Evolutionary conservation across 2,113 vertebrate genomes (phyloP).

Genomic region (Cisticola juncidis): DNA sequence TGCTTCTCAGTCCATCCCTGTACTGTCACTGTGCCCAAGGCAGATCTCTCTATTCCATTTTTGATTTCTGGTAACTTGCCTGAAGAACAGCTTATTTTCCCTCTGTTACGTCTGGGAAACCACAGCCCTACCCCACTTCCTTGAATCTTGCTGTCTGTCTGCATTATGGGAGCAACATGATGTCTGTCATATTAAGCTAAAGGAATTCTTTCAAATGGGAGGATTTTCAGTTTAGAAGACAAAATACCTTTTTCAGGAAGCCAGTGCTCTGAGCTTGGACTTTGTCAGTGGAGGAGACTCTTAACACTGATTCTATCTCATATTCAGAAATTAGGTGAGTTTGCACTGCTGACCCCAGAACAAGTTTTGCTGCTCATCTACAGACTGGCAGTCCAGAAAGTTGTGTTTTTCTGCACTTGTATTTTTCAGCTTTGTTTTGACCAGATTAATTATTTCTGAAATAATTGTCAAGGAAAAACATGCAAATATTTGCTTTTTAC

Average conservation of each 20-base stretch:
- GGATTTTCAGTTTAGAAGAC: background rate
- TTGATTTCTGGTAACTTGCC: background rate
- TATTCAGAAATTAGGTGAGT: background rate
- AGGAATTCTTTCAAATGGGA: background rate
- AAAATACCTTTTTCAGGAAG: background rate
- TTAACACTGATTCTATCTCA: background rate
- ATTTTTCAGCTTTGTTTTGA: background rate
- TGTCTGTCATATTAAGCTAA: background rate
- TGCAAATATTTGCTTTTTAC: background rate
- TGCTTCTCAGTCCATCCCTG: background rate
- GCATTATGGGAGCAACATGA: rapidly evolving
- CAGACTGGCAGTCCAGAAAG: background rate
- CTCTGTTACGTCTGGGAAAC: background rate
- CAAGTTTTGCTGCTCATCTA: background rate
- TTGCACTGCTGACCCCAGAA: background rate
- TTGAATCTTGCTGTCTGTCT: background rate
- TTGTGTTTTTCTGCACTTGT: background rate
- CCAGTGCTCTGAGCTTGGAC: background rate
- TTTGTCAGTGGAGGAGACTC: background rate
- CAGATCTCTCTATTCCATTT: background rate
- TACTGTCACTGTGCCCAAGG: background rate
- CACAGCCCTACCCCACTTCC: background rate
- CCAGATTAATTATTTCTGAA: background rate
- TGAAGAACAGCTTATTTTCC: background rate
- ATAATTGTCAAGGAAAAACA: background rate